A percentile compares a stretch with the other conserved stretches of the same genome.
Evolutionary conservation across 2,113 vertebrate species (phyloP).

Genomic region (Bufo bufo): DNA sequence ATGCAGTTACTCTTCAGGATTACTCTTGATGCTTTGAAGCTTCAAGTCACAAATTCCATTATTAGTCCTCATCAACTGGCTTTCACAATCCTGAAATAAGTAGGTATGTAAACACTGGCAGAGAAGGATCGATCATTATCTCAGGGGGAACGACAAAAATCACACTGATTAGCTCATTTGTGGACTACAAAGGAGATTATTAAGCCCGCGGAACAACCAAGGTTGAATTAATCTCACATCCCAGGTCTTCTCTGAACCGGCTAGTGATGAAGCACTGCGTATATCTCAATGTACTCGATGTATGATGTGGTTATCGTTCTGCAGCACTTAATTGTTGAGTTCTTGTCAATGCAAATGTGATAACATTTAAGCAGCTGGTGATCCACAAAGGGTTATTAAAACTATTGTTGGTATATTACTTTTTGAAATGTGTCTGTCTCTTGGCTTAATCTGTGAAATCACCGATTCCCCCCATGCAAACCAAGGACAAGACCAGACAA

Average conservation of each 20-base stretch:
- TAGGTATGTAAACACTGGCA: not conserved
- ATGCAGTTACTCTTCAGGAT: not conserved
- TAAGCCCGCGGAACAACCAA: not conserved
- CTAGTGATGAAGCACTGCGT: not conserved
- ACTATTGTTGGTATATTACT: not conserved
- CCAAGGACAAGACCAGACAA: not conserved
- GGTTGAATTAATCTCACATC: not conserved
- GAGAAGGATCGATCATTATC: not conserved
- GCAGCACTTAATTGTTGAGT: not conserved
- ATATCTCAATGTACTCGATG: not conserved
- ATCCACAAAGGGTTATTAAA: not conserved
- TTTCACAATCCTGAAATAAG: not conserved
- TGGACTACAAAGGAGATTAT: constrained; percentile 2
- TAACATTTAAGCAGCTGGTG: not conserved
- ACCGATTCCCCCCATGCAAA: not conserved
- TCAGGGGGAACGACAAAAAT: not conserved
- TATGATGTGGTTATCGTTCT: not conserved
- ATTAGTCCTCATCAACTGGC: not conserved
- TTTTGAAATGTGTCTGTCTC: not conserved
- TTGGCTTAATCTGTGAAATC: too few species aligned
- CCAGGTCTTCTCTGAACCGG: not conserved
- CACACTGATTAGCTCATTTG: not conserved
- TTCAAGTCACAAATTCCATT: not conserved
- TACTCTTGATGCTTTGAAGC: not conserved
- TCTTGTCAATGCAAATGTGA: not conserved